Base-by-base conservation (phyloP, 2,113 vertebrate genomes). In the Clarias gariepinus region DNA sequence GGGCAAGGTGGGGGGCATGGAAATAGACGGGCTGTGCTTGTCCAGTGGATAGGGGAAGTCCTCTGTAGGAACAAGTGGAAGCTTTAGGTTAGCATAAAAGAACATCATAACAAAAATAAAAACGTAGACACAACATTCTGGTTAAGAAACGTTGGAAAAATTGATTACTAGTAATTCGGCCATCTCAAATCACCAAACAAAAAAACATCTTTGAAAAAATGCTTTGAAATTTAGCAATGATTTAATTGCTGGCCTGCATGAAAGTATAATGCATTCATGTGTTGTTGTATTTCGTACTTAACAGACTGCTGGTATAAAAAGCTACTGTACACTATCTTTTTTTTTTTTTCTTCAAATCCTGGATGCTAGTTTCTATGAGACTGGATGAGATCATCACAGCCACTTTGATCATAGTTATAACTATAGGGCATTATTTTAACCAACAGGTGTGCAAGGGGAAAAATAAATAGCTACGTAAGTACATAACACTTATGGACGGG, bases 21-120 rank as follows among this genome's bases (percentile, higher is more conserved):
- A 96, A 90, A 97, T 94, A 90, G 97, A 96, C 92, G 97, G 95
- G 94, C 95, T 96, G 95, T 96, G 96, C 91, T 96, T 97, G 93
- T 97, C 97, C 86, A 95, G 94, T 86, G 97, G 96, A 91, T 95
- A 96, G 92, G 94, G 84, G 89, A 93, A 94, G 85, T 95, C 93
- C 57, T 95, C 95, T 96, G 88, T 78, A 66, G 78, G 81, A 64
- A 47, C 53, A 90, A 85, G 88, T 64, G 69, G 82, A 81, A 85
- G 53, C 55, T 47, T 78, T 30, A 33, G 23, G 41, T 87, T 87
- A 86, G 85, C 30, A 41, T 57, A 18, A 74, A 55, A 55, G 52
- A 78, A 57, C 52, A 12, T 30, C 28, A 47, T 47, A n/a, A n/a
- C 41, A 52, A 60, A 52, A 15, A 61, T n/a, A 15, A 12, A 4